Conservation (phyloP, 2,888 invertebrate species). For the Barypeithes pellucidus region DNA sequence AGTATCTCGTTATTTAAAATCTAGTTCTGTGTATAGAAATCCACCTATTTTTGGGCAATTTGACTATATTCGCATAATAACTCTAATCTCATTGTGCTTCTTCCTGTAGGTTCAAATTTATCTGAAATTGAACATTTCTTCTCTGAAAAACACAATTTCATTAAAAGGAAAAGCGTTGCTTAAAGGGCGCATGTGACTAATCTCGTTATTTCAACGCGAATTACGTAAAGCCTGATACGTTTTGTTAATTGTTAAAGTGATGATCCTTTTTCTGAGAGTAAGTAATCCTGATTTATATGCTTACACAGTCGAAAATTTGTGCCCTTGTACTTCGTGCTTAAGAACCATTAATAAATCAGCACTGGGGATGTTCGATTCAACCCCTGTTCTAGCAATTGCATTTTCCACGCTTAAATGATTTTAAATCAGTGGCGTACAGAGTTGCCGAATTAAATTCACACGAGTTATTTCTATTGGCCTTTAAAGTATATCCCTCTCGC, state of each 20-base stretch:
- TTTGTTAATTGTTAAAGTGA: slow-evolving; percentile 50
- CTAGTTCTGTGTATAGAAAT: too few species aligned
- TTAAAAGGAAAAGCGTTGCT: neutral
- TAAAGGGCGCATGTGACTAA: slow-evolving; percentile 32
- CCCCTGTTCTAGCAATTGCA: slow-evolving; percentile 48
- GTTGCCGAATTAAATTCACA: too few species aligned
- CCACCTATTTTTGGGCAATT: neutral
- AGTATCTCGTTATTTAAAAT: too few species aligned
- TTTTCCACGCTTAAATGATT: slow-evolving; percentile 53
- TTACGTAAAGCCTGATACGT: slow-evolving; percentile 38
- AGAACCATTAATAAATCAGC: slow-evolving; percentile 56
- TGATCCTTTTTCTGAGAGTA: slow-evolving; percentile 46
- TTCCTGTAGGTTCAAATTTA: neutral
- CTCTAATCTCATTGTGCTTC: neutral
- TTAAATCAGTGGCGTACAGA: slow-evolving; percentile 40
- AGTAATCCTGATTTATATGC: slow-evolving; percentile 53
- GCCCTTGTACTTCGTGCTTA: slow-evolving; percentile 54
- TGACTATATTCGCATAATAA: too few species aligned
- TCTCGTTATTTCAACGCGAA: slow-evolving; percentile 42
- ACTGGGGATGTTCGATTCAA: slow-evolving; percentile 51
- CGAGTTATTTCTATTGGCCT: too few species aligned
- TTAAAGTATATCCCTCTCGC: too few species aligned
- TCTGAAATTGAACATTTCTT: neutral
- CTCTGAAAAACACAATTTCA: neutral
- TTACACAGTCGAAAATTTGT: slow-evolving; percentile 53